These are phyloP conservation scores for Melangyna quadrimaculata DNA, from an alignment of 2,888 invertebrate species.

Conservation along the genomic window DNA sequence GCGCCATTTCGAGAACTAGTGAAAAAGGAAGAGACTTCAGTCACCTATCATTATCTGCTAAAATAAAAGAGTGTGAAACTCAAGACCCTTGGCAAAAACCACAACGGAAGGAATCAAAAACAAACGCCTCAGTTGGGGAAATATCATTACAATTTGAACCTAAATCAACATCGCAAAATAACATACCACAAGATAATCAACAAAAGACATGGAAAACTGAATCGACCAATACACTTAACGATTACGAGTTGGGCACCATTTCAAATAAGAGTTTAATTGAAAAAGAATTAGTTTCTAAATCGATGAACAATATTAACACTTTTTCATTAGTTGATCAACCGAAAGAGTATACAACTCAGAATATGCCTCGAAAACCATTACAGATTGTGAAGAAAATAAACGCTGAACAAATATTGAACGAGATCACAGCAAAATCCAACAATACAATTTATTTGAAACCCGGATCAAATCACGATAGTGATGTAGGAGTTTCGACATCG, in stretches of 20 bases:
- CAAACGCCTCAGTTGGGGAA: background rate
- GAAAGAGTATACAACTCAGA: background rate
- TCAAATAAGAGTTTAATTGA: background rate
- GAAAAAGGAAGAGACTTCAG: background rate
- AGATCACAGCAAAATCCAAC: background rate
- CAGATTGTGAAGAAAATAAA: background rate
- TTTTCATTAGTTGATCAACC: background rate
- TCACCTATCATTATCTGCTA: background rate
- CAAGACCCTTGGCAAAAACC: background rate
- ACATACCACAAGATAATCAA: background rate
- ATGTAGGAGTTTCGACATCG: background rate
- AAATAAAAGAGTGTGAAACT: background rate
- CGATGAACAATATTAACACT: background rate
- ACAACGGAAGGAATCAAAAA: background rate
- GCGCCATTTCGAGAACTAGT: background rate
- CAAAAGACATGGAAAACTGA: background rate
- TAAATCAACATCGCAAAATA: background rate
- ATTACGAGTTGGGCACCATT: background rate
- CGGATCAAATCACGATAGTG: background rate
- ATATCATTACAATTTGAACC: background rate
- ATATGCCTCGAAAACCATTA: background rate
- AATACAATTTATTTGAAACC: background rate
- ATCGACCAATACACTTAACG: background rate
- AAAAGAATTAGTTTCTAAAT: background rate
- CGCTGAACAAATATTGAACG: background rate